phyloP scores from a whole-genome alignment of 2,113 vertebrate species.

The Leptosomus discolor region DNA sequence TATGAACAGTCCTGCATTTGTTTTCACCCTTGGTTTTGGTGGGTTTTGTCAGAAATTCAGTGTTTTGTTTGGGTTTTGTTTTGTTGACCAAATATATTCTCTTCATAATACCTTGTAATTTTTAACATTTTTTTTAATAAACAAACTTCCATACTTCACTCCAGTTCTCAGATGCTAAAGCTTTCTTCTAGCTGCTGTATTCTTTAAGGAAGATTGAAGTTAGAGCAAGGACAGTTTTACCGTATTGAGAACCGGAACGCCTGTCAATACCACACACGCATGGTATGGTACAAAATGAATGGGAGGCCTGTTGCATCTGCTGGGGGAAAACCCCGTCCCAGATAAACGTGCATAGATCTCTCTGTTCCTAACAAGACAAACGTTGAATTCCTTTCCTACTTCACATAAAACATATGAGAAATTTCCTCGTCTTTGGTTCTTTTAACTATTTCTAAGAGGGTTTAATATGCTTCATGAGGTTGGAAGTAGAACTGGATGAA shows the following conservation, averaged over 20 bases:
- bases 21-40: background rate
- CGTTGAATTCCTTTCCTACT: background rate
- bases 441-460: background rate
- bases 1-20: background rate
- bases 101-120: background rate
- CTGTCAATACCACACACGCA: background rate
- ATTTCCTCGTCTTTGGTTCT: background rate
- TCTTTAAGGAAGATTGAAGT: background rate
- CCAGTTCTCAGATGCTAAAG: background rate
- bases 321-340: background rate
- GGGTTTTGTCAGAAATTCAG: background rate
- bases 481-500: background rate
- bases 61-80: background rate
- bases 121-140: background rate
- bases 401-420: background rate
- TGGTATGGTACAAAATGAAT: background rate
- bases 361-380: background rate
- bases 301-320: background rate
- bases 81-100: constrained; percentile 35
- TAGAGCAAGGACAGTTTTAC: background rate
- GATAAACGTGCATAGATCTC: background rate
- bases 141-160: background rate
- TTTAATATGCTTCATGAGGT: background rate
- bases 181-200: background rate
- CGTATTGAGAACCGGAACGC: background rate